Evolutionary conservation across 1,140 invertebrate genomes (phyloP).

Genomic region (Pissodes strobi): DNA sequence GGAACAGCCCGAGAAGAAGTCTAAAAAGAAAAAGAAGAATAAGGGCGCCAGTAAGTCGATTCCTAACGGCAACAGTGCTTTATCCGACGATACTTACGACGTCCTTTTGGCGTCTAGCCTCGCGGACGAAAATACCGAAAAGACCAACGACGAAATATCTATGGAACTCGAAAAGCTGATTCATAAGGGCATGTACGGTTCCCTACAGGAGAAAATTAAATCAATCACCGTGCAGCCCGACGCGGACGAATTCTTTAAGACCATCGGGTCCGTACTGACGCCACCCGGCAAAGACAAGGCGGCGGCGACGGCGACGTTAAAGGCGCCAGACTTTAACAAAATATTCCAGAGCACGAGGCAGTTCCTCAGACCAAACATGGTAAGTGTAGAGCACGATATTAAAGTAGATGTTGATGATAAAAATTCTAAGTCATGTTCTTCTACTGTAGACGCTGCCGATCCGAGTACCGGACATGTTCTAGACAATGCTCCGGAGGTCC

Average conservation of each 20-base stretch:
- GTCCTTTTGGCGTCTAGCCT: constrained; percentile 43
- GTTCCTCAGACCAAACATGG: constrained; percentile 41
- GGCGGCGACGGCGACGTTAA: constrained; percentile 11
- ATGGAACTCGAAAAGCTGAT: constrained; percentile 53
- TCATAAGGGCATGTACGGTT: constrained; percentile 52
- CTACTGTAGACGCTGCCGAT: constrained; percentile 34
- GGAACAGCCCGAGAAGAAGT: constrained; percentile 35
- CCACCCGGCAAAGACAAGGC: constrained; percentile 8
- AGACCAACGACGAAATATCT: constrained; percentile 54
- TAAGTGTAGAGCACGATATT: constrained; percentile 37
- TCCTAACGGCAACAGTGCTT: constrained; percentile 14
- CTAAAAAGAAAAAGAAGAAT: constrained; percentile 51
- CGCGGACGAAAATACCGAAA: constrained; percentile 39
- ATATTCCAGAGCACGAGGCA: constrained; percentile 41
- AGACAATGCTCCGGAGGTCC: constrained; percentile 24
- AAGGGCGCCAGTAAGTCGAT: constrained; percentile 29
- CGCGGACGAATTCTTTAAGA: constrained; percentile 49
- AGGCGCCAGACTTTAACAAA: constrained; percentile 43
- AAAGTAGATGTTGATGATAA: constrained; percentile 22
- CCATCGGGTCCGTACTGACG: constrained; percentile 14
- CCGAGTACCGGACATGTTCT: constrained; percentile 45
- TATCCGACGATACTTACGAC: constrained; percentile 33
- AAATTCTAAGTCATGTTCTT: constrained; percentile 31
- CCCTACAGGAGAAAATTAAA: constrained; percentile 49
- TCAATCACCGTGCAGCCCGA: constrained; percentile 46